A percentile compares a stretch with the other conserved stretches of the same genome.
Conservation (phyloP, 2,113 vertebrate genomes). For the Mastomys natalensis region DNA sequence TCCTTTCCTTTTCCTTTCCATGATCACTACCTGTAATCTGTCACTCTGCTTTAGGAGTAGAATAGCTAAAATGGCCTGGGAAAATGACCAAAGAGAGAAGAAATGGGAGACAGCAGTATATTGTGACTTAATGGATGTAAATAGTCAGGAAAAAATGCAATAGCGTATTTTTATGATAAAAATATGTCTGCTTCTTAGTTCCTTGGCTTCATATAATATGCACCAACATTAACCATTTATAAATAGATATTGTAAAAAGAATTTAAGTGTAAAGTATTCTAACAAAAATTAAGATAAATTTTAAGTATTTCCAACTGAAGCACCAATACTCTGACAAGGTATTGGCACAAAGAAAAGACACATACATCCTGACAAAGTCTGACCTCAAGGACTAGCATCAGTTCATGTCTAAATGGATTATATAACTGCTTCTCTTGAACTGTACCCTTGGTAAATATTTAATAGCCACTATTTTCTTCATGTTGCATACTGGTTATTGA, state of each 20-base stretch:
- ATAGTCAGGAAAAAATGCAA: background rate
- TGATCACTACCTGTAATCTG: background rate
- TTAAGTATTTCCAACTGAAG: background rate
- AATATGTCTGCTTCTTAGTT: background rate
- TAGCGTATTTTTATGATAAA: background rate
- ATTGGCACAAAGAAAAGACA: background rate
- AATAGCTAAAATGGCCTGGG: background rate
- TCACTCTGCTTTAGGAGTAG: background rate
- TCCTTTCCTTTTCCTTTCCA: background rate
- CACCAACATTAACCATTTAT: background rate
- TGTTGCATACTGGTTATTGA: background rate
- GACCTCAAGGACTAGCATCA: background rate
- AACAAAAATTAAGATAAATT: background rate
- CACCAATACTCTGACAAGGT: background rate
- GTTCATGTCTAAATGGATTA: background rate
- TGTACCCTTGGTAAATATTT: background rate
- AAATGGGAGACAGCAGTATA: background rate
- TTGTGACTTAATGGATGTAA: background rate
- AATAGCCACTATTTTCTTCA: background rate
- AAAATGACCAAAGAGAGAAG: background rate
- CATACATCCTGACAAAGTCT: background rate
- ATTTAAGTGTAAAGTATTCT: background rate
- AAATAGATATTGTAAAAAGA: background rate
- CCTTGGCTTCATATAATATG: background rate
- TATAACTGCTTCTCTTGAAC: background rate